Evolutionary conservation across 2,888 invertebrate genomes (phyloP).

Genomic region (Ophioninae sp.): DNA sequence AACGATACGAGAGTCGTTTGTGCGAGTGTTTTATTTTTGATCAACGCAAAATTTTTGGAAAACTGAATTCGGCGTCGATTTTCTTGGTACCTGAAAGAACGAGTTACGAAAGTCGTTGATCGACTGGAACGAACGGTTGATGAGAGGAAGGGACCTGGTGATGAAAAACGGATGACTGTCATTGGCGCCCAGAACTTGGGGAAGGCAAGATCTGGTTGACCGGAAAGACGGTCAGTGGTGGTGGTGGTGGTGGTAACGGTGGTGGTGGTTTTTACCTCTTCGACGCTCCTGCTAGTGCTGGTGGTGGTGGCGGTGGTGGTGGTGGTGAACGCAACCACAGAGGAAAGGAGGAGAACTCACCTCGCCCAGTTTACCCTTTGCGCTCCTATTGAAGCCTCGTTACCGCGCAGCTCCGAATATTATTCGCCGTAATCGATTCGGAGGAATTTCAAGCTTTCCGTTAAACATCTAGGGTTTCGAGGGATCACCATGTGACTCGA

Average conservation of each 20-base stretch:
- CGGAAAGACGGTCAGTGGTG: conserved; percentile 36
- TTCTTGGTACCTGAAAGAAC: not conserved
- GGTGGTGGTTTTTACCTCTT: conserved; percentile 36
- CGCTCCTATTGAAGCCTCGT: conserved; percentile 66
- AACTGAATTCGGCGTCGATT: not conserved
- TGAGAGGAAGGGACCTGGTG: not conserved
- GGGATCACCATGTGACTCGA: not conserved
- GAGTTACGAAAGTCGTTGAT: not conserved
- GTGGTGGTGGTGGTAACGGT: conserved; percentile 37
- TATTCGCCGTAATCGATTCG: not conserved
- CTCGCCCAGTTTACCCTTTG: conserved; percentile 73
- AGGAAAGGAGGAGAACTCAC: conserved; percentile 63
- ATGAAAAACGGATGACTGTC: not conserved
- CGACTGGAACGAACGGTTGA: not conserved
- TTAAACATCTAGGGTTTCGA: not conserved
- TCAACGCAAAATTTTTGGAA: too few species aligned
- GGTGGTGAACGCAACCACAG: conserved; percentile 61
- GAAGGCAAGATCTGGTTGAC: not conserved
- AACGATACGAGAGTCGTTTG: too few species aligned
- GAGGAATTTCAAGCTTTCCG: not conserved
- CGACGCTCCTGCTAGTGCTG: conserved; percentile 30
- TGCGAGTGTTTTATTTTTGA: too few species aligned
- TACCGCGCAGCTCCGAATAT: not conserved
- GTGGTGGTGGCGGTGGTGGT: conserved; percentile 58
- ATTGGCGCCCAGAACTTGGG: conserved; percentile 6